Evolutionary conservation across 2,888 invertebrate species (phyloP), one percentile per base, ranked within the genome.

Genomic region (Andrena chrysosceles): DNA sequence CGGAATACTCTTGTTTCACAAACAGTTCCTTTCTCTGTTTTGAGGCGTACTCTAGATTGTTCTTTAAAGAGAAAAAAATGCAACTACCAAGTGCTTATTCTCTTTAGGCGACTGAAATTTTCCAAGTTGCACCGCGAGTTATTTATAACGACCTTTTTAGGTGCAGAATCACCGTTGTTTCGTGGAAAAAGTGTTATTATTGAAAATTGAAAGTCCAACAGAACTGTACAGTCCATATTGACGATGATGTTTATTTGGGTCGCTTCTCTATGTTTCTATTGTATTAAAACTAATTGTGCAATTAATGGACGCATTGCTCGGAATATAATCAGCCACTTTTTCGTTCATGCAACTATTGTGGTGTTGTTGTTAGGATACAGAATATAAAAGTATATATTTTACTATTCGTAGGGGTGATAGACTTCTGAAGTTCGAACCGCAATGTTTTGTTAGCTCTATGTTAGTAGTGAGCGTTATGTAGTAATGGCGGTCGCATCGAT

Each of bases 341-440:
- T 42, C 10, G n/a, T 67, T 52, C 52, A 42, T 33, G 54, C n/a
- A 23, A 16, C 52, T 33, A 52, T 67, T 67, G 33, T 33, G 20
- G 31, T 20, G 33, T 52, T 3, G 52, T 10, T 52, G 52, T 13
- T 52, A 2, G 8, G 52, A 20, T 49, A 2, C 49, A 13, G 31
- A 13, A 31, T 29, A 26, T 13, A 31, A 20, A 52, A n/a, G 31
- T 52, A n/a, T 31, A 49, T 29, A 20, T 67, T 49, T 67, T 26
- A 13, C 6, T 31, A 33, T 67, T 67, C 31, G 13, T 52, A 31
- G 49, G n/a, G 29, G 29, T 48, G 49, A 52, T 49, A n/a, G 6
- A 49, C 6, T 31, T 49, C 7, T 7, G 20, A 52, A n/a, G 20
- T 52, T 6, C n/a, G n/a, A 23, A 52, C 2, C 16, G 16, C 48